Evolutionary conservation across 64 coral and sea anemone genomes (phyloP).

Genomic region (Catalaphyllia jardinei): DNA sequence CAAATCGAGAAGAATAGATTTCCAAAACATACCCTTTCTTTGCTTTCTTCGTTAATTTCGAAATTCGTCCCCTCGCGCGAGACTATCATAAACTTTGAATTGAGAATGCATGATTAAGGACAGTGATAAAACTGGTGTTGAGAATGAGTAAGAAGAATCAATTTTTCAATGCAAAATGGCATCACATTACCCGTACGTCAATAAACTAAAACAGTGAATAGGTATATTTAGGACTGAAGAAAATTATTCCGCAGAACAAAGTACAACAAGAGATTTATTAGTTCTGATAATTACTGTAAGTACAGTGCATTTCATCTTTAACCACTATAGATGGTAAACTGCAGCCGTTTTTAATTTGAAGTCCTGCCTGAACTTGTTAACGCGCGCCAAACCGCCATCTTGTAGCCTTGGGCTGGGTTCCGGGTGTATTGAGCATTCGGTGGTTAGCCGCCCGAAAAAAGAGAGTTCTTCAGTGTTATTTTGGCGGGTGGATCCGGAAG

Average conservation of each 20-base stretch:
- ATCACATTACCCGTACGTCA: conserved; percentile 25
- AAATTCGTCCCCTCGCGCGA: neutral
- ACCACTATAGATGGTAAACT: neutral
- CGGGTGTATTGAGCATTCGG: neutral
- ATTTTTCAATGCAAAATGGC: neutral
- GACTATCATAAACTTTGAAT: neutral
- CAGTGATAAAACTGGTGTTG: neutral
- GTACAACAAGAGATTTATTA: neutral
- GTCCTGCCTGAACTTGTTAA: neutral
- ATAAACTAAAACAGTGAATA: neutral
- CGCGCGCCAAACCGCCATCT: too few species aligned
- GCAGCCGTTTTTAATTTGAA: neutral
- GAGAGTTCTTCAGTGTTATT: neutral
- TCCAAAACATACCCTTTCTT: neutral
- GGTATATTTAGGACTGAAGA: neutral
- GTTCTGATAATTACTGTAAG: neutral
- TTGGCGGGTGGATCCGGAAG: neutral
- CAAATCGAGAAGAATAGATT: neutral
- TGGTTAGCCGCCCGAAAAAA: neutral
- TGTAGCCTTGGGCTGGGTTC: neutral
- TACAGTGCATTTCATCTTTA: neutral
- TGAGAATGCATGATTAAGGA: neutral
- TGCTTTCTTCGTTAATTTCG: neutral
- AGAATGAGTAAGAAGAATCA: neutral
- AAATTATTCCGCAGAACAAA: neutral